phyloP scores from a whole-genome alignment of 2,113 vertebrate species.

The Diphyllodes magnificus region DNA sequence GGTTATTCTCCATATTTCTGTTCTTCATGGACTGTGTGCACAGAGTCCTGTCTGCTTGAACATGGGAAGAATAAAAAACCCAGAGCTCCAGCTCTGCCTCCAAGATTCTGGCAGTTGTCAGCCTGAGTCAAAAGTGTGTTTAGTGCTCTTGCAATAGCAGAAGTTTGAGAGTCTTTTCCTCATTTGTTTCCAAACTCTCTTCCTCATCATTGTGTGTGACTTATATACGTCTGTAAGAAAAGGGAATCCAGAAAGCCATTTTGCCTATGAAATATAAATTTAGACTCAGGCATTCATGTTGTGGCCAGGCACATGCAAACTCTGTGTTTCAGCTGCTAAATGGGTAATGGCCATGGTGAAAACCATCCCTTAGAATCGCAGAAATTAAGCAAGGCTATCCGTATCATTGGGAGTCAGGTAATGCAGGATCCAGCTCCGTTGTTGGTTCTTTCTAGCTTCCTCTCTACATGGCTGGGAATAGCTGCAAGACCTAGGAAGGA shows the following conservation, averaged over 20 bases:
- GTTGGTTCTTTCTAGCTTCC: neutral
- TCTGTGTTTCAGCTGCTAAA: neutral
- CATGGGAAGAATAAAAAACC: neutral
- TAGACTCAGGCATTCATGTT: accelerated
- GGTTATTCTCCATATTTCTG: neutral
- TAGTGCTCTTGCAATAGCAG: neutral
- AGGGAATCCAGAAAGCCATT: neutral
- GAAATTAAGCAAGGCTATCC: neutral
- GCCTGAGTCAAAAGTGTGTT: neutral
- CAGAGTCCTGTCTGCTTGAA: neutral
- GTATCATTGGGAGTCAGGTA: neutral
- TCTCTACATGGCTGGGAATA: neutral
- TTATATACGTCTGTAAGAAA: neutral
- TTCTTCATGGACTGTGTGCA: neutral
- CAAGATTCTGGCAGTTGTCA: neutral
- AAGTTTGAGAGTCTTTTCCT: accelerated
- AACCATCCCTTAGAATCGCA: neutral
- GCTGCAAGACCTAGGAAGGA: neutral
- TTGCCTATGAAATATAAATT: neutral
- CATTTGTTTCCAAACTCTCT: neutral
- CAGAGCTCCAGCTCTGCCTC: neutral
- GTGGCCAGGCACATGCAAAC: neutral
- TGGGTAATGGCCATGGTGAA: neutral
- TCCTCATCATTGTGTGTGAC: neutral
- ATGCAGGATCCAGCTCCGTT: neutral